Evolutionary conservation across 1,140 invertebrate species (phyloP).

Genomic region (Mylabris phalerata): DNA sequence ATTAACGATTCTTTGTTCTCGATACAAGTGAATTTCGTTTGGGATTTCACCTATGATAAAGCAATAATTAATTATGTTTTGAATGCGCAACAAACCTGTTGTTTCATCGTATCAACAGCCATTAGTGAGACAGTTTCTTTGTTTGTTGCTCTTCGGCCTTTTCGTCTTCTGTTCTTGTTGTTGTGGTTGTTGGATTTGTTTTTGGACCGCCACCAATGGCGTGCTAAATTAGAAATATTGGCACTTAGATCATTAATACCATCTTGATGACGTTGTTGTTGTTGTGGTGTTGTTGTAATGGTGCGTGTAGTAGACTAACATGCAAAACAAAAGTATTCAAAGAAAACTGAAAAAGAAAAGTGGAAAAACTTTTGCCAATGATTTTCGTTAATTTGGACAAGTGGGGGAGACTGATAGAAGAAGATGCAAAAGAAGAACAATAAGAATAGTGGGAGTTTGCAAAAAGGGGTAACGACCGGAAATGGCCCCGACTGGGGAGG

Average conservation of each 20-base stretch:
- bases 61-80: background rate
- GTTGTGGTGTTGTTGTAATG: background rate
- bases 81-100: slow-evolving; percentile 24
- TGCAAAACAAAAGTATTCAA: slow-evolving; percentile 24
- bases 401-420: slow-evolving; percentile 3
- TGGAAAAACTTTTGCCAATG: background rate
- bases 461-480: background rate
- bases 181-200: slow-evolving; percentile 11
- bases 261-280: slow-evolving; percentile 3
- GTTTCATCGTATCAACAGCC: slow-evolving; percentile 29
- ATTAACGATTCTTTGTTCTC: too few species aligned
- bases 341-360: slow-evolving; percentile 16
- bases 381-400: background rate
- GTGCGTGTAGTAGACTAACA: slow-evolving; percentile 24
- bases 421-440: background rate
- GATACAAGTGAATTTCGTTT: too few species aligned
- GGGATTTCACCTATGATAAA: background rate
- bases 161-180: too few species aligned
- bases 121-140: slow-evolving; percentile 15
- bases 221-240: slow-evolving; percentile 13
- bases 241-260: slow-evolving; percentile 24
- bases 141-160: slow-evolving; percentile 2
- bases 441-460: background rate
- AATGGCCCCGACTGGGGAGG: background rate
- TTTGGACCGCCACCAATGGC: slow-evolving; percentile 26